These are phyloP conservation scores for Synanthedon tipuliformis DNA, from an alignment of 2,888 invertebrate species.

Conservation along the genomic window DNA sequence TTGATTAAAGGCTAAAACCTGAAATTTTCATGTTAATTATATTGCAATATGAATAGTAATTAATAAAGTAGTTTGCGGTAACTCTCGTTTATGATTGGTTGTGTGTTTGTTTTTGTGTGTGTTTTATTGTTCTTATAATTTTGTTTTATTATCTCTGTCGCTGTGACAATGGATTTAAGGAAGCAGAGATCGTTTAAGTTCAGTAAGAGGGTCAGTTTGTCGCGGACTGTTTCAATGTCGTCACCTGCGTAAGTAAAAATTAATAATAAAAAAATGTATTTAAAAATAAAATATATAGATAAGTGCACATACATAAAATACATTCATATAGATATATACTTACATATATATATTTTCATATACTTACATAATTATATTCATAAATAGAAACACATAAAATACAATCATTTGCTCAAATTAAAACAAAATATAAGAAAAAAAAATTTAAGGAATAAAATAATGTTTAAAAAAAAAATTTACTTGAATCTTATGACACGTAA, in stretches of 20 bases:
- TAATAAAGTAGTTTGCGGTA: conserved; percentile 50
- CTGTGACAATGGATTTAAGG: conserved; percentile 48
- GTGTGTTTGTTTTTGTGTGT: conserved; percentile 29
- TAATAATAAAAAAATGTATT: too few relatives aligned
- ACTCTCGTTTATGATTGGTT: conserved; percentile 47
- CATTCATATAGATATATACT: too few relatives aligned
- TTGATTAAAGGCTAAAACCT: conserved; percentile 58
- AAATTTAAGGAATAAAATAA: too few relatives aligned
- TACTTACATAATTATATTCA: too few relatives aligned
- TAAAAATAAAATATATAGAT: too few relatives aligned
- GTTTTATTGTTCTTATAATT: conserved; percentile 10
- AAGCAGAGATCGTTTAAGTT: conserved; percentile 42
- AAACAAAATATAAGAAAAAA: too few relatives aligned
- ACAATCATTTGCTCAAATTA: too few relatives aligned
- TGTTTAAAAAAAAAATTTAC: too few relatives aligned
- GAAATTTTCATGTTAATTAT: conserved; percentile 66
- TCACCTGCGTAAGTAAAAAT: conserved; percentile 43
- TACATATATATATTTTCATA: too few relatives aligned
- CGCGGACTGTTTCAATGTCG: conserved; percentile 48
- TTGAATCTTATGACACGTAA: too few relatives aligned
- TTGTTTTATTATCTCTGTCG: conserved; percentile 5
- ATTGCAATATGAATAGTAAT: conserved; percentile 56
- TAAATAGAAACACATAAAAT: too few relatives aligned
- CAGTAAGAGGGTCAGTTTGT: conserved; percentile 37
- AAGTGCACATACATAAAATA: too few relatives aligned